phyloP scores from a whole-genome alignment of 1,140 invertebrate species.

The Druon quercuslanigerum region DNA sequence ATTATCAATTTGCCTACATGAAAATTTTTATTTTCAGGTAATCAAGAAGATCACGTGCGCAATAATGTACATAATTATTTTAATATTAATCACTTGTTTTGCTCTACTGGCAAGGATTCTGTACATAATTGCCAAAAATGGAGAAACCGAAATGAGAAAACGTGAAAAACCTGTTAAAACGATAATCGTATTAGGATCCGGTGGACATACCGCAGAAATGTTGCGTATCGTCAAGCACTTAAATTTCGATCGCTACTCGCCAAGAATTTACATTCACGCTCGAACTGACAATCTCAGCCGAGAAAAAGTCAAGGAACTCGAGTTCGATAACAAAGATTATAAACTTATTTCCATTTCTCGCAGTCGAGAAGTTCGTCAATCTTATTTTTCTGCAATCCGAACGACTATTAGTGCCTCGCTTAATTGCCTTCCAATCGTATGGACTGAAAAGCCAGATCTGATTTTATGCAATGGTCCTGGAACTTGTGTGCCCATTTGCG shows the following conservation, averaged over 20 bases:
- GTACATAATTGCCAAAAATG: conserved; percentile 56
- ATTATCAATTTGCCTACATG: too few relatives aligned
- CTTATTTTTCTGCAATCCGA: conserved; percentile 86
- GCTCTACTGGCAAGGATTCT: conserved; percentile 43
- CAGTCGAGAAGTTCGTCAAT: conserved; percentile 91
- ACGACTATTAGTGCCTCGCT: conserved; percentile 85
- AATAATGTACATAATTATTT: background rate
- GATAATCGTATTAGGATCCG: conserved; percentile 79
- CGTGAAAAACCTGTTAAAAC: conserved; percentile 61
- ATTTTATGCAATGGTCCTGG: conserved; percentile 96
- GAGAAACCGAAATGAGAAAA: conserved; percentile 35
- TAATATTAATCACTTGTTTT: background rate
- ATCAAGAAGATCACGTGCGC: background rate
- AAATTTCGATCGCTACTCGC: conserved; percentile 79
- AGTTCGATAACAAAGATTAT: conserved; percentile 73
- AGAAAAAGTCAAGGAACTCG: conserved; percentile 78
- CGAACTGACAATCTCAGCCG: conserved; percentile 86
- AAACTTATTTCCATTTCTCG: conserved; percentile 83
- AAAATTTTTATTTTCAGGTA: background rate
- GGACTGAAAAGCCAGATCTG: conserved; percentile 83
- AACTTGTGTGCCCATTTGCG: conserved; percentile 92
- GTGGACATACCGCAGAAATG: conserved; percentile 94
- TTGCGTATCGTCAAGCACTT: conserved; percentile 82
- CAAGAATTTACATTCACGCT: conserved; percentile 87
- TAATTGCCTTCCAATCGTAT: conserved; percentile 82